These are phyloP conservation scores for Acyrthosiphon pisum DNA, from an alignment of 1,140 invertebrate genomes.

Conservation along the genomic window DNA sequence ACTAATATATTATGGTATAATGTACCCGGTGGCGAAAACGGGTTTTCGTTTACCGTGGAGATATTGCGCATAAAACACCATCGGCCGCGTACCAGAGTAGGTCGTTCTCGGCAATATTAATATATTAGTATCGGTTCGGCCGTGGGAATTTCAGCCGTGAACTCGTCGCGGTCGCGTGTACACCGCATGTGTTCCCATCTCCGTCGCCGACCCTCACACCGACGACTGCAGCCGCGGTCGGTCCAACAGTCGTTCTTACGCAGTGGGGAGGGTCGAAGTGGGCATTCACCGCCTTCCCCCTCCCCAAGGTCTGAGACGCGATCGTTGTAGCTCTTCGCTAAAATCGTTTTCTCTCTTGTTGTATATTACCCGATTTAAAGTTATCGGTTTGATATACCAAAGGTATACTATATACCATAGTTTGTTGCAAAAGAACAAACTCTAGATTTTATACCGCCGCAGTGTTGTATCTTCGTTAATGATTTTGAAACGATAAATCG, in stretches of 20 bases:
- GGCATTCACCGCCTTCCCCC: not conserved
- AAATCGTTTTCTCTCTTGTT: not conserved
- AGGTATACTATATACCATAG: not conserved
- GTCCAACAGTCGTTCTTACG: not conserved
- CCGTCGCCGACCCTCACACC: not conserved
- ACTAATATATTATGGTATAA: not conserved
- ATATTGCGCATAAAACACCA: not conserved
- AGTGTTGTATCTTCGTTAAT: not conserved
- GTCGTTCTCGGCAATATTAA: not conserved
- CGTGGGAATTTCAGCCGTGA: not conserved
- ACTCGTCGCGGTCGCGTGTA: no score
- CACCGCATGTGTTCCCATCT: not conserved
- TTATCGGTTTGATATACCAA: not conserved
- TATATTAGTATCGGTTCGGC: not conserved
- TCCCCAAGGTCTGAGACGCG: no score
- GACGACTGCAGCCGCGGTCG: not conserved
- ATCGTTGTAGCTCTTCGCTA: not conserved
- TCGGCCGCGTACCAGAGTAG: not conserved
- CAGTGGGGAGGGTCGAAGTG: not conserved
- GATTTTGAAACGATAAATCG: not conserved
- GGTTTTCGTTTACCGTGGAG: not conserved
- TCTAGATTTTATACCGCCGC: not conserved
- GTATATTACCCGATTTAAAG: not conserved
- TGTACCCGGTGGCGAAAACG: not conserved
- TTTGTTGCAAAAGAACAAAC: not conserved